Evolutionary conservation across 2,797 vertebrate species (phyloP).

Genomic region (Micrastur ruficollis): DNA sequence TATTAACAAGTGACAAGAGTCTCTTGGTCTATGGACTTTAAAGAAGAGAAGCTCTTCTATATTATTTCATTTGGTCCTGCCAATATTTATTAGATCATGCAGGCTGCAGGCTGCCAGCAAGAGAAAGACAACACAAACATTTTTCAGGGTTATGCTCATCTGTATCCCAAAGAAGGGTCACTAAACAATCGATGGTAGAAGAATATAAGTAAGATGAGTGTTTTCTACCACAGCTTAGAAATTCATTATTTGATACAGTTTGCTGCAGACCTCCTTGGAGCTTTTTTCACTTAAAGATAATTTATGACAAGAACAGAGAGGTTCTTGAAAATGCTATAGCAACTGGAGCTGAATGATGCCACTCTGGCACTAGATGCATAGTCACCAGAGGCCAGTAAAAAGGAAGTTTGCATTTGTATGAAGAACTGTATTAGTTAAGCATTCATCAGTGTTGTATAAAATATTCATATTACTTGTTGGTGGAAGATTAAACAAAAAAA

Average conservation of each 20-base stretch:
- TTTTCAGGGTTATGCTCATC: slow-evolving; percentile 83
- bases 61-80: slow-evolving; percentile 85
- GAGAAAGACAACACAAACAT: slow-evolving; percentile 83
- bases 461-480: slow-evolving; percentile 73
- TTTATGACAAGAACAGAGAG: slow-evolving; percentile 97
- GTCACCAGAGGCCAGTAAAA: slow-evolving; percentile 78
- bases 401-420: slow-evolving; percentile 81
- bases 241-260: slow-evolving; percentile 86
- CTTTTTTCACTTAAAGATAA: slow-evolving; percentile 97
- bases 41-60: slow-evolving; percentile 86
- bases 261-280: slow-evolving; percentile 86
- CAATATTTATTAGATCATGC: slow-evolving; percentile 94
- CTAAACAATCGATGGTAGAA: slow-evolving; percentile 77
- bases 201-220: slow-evolving; percentile 88
- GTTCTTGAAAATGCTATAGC: slow-evolving; percentile 99
- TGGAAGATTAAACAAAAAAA: slow-evolving; percentile 70
- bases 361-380: slow-evolving; percentile 73
- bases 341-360: slow-evolving; percentile 86
- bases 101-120: slow-evolving; percentile 79
- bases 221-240: slow-evolving; percentile 79
- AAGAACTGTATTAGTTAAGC: slow-evolving; percentile 77
- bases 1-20: slow-evolving; percentile 87
- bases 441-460: slow-evolving; percentile 73
- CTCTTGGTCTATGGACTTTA: slow-evolving; percentile 87
- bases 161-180: slow-evolving; percentile 81